These are phyloP conservation scores for Popillia japonica DNA, from an alignment of 1,140 invertebrate species.

Conservation along the genomic window DNA sequence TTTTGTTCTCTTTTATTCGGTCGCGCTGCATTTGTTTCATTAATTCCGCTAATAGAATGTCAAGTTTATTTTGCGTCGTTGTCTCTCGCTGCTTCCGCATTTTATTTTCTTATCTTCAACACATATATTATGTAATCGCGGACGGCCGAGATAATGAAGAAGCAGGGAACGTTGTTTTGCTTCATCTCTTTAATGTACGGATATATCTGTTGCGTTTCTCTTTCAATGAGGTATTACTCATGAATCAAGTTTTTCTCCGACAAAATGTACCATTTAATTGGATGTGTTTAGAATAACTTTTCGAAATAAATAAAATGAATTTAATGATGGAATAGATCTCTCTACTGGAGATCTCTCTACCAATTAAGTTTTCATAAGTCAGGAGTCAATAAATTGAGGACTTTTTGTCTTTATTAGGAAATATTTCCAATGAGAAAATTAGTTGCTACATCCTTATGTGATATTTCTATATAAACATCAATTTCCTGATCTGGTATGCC, in stretches of 20 bases:
- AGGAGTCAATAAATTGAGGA: background rate
- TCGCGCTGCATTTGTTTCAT: slow-evolving; percentile 37
- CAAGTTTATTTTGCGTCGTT: slow-evolving; percentile 29
- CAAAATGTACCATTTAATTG: background rate
- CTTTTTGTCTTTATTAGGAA: background rate
- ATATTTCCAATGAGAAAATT: too few species aligned
- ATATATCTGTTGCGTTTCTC: background rate
- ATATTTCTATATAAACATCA: too few species aligned
- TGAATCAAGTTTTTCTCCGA: background rate
- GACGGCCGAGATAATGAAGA: slow-evolving; percentile 2
- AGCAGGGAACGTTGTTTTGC: background rate
- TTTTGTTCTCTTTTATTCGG: slow-evolving; percentile 36
- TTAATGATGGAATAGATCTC: background rate
- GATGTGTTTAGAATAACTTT: background rate
- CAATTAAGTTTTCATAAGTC: background rate
- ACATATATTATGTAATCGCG: slow-evolving; percentile 20
- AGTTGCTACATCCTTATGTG: too few species aligned
- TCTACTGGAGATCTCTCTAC: background rate
- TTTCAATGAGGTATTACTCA: background rate
- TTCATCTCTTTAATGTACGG: slow-evolving; percentile 11
- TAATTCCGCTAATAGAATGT: slow-evolving; percentile 38
- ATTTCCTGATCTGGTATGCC: too few species aligned
- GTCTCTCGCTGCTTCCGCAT: slow-evolving; percentile 4
- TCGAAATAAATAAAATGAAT: background rate
- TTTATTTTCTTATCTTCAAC: slow-evolving; percentile 29